phyloP scores from a whole-genome alignment of 2,888 invertebrate species.

The Petrophora chlorosata region DNA sequence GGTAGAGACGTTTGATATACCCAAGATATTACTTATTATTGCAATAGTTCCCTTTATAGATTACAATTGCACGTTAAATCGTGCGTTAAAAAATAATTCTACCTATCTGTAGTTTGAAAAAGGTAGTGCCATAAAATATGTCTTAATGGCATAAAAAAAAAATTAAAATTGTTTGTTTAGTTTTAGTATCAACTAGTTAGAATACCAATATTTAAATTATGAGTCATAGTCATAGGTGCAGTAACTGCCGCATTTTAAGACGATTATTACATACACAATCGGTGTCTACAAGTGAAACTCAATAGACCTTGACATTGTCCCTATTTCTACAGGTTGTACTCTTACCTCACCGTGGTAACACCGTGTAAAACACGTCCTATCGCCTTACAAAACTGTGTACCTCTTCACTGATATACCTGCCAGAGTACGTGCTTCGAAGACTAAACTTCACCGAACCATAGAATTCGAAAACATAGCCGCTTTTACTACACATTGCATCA shows the following conservation, averaged over 20 bases:
- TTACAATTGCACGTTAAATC: no score
- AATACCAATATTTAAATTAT: no score
- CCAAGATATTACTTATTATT: not conserved
- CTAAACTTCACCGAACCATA: conserved; percentile 38
- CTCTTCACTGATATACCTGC: conserved; percentile 43
- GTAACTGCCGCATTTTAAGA: conserved; percentile 1
- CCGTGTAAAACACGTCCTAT: conserved; percentile 52
- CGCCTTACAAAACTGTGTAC: conserved; percentile 60
- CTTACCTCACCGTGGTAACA: conserved; percentile 61
- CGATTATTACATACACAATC: conserved; percentile 10
- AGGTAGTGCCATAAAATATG: no score
- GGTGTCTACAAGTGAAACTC: conserved; percentile 52
- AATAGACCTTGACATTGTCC: conserved; percentile 69
- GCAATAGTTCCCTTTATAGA: no score
- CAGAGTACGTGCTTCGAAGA: conserved; percentile 53
- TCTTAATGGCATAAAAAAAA: no score
- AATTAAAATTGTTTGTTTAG: no score
- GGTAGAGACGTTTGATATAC: not conserved
- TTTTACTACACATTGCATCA: conserved; percentile 35
- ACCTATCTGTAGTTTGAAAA: no score
- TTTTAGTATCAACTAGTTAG: no score
- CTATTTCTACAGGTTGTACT: conserved; percentile 48
- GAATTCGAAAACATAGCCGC: conserved; percentile 16
- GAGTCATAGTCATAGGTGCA: not conserved
- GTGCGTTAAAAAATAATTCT: no score